Percentiles rank a stretch among this genome's conserved stretches.
These are phyloP conservation scores for Stomorhina lunata DNA, from an alignment of 2,888 invertebrate species.

Conservation along the genomic window DNA sequence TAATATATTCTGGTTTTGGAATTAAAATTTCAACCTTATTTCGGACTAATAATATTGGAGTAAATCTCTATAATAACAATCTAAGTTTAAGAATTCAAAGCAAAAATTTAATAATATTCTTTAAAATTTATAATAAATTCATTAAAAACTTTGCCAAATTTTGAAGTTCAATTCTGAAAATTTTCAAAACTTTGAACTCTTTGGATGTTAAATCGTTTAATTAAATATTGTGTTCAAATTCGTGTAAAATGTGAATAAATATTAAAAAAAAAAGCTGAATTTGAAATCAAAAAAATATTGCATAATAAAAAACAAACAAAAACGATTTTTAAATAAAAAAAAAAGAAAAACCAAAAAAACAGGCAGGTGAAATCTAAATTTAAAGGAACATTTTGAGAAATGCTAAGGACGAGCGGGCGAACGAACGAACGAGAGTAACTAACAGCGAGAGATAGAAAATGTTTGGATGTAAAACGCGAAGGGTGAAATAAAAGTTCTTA, in stretches of 20 bases:
- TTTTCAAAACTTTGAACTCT: background rate
- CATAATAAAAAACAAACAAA: too few species aligned
- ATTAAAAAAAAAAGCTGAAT: background rate
- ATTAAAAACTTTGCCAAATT: too few species aligned
- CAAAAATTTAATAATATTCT: too few species aligned
- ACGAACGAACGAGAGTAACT: background rate
- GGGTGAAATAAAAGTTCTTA: constrained; percentile 30
- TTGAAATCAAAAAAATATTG: background rate
- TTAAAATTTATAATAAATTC: too few species aligned
- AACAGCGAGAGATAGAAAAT: constrained; percentile 5
- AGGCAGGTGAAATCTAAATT: constrained; percentile 30
- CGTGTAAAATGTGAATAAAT: background rate
- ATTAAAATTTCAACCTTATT: too few species aligned
- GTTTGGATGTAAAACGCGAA: constrained; percentile 42
- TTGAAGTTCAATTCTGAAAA: too few species aligned
- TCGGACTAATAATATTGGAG: too few species aligned
- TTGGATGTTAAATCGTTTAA: background rate
- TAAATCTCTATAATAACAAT: constrained; percentile 12
- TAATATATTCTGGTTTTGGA: background rate
- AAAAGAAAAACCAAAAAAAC: background rate
- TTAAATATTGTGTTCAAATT: background rate
- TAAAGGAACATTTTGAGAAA: background rate
- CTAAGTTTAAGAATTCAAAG: background rate
- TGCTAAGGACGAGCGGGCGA: background rate
- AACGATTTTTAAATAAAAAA: background rate